Percentiles rank a stretch among this genome's conserved stretches.
Conservation (phyloP, 2,797 vertebrate species). For the Tadarida brasiliensis region DNA sequence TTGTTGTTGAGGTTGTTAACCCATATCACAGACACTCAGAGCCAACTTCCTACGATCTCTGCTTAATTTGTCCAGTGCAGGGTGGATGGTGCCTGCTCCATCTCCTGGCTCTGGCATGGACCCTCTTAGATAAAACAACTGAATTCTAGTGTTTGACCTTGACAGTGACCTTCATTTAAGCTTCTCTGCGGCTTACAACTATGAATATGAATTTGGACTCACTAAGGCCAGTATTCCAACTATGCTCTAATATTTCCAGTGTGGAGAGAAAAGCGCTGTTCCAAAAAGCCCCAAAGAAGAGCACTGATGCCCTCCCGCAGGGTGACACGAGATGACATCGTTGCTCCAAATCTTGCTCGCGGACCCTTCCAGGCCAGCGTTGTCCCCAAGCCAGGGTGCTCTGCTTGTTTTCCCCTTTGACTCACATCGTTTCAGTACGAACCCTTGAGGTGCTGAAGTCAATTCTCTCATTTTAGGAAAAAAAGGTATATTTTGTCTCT, state of each 20-base stretch:
- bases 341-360: not conserved
- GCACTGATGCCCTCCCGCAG: not conserved
- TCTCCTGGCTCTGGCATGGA: not conserved
- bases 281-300: not conserved
- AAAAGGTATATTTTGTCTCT: not conserved
- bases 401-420: not conserved
- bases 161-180: not conserved
- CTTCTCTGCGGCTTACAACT: not conserved
- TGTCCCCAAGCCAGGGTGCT: not conserved
- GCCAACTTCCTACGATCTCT: not conserved
- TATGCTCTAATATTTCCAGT: not conserved
- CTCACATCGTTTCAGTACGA: not conserved
- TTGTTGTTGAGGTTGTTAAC: not conserved
- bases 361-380: not conserved
- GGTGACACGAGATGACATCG: fast-evolving
- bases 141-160: not conserved
- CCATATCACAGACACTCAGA: not conserved
- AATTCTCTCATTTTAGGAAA: not conserved
- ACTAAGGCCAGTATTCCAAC: not conserved
- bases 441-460: not conserved
- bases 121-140: not conserved
- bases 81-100: not conserved
- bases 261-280: not conserved
- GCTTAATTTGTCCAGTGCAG: not conserved
- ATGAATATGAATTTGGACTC: not conserved